Base-by-base conservation (phyloP, 2,113 vertebrate genomes). In the Tetraodon nigroviridis region DNA sequence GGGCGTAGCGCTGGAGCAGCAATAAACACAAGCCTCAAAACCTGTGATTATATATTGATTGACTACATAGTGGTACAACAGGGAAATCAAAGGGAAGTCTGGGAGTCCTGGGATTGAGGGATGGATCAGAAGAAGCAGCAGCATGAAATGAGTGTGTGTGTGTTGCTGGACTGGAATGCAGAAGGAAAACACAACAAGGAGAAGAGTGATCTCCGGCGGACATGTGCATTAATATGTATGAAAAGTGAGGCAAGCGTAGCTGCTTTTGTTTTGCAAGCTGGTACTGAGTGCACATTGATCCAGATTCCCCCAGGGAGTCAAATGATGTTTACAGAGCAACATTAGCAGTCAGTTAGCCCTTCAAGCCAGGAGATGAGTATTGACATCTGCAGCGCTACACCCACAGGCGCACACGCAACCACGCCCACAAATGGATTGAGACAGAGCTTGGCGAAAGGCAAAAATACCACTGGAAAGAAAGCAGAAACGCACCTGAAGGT, bases 31-130 rank as follows among this genome's bases (percentile, higher is more conserved):
- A 78, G 72, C 73, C 61, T 79, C 67, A 85, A 76, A 76, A 76
- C 55, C 69, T 46, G 67, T 79, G 80, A 87, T 84, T 85, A 83
- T 72, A 69, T 87, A 86, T 87, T 61, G 87, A 89, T 84, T 59
- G 70, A 65, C 56, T 21, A 19, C 58, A 58, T 14, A 40, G 10
- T 61, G n/a, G 69, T 72, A 67, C 82, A 75, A 68, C 62, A 55
- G 84, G 82, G 87, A 87, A 82, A 83, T 80, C 76, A 81, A 68
- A 65, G 62, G 70, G 76, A 69, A 64, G 71, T 68, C 59, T 55
- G 52, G 54, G 55, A 22, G 47, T 71, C 22, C 40, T 64, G 67
- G 40, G 55, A 67, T 46, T 53, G 41, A 27, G 47, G 27, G 53
- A 61, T 40, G 45, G 51, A 46, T 0, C 6, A 40, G 29, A 54